Base-by-base conservation (phyloP, 2,888 invertebrate genomes). In the Luperina testacea region DNA sequence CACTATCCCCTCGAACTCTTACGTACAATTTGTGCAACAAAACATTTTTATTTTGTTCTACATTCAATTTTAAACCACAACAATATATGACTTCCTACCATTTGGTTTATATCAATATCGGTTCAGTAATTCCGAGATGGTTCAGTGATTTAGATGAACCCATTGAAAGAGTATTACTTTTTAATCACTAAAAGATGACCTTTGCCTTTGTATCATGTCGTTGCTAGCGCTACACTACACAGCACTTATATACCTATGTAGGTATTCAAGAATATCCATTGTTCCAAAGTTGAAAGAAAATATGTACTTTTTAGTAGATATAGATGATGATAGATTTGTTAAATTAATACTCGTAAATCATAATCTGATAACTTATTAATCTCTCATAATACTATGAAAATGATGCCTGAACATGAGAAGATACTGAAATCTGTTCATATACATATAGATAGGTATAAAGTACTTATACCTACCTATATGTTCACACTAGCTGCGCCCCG, bases 61-160 rank as follows among this genome's bases (percentile, higher is more conserved):
- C 7, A 48, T 68, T 59, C 4, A 38, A 20, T 65, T 32, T 69
- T 51, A 38, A 67, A 53, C 27, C 27, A 53, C 20, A 65, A 51
- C 24, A 59, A 13, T 17, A 3, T 38, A 78, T 84, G 32, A 69
- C 17, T 27, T n/a, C 17, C 17, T 64, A 63, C 15, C 72, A 65
- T 69, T 80, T 80, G 65, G 59, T 73, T 73, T 80, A 70, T 70
- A 73, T 82, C 81, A 82, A 73, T 53, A 78, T 61, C 24, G 42
- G 59, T 57, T 70, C 81, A 72, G 20, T 84, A 53, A 65, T 70
- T 80, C 51, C 80, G 82, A 73, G 69, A 64, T 53, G 9, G 38
- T 38, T 38, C 38, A 38, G 38, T 38, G 38, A 38, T 38, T 38
- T 61, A 84, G 70, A 73, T 53, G 48, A 73, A 48, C 38, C 20